phyloP scores from a whole-genome alignment of 1,140 invertebrate species.

The Oppia nitens region DNA sequence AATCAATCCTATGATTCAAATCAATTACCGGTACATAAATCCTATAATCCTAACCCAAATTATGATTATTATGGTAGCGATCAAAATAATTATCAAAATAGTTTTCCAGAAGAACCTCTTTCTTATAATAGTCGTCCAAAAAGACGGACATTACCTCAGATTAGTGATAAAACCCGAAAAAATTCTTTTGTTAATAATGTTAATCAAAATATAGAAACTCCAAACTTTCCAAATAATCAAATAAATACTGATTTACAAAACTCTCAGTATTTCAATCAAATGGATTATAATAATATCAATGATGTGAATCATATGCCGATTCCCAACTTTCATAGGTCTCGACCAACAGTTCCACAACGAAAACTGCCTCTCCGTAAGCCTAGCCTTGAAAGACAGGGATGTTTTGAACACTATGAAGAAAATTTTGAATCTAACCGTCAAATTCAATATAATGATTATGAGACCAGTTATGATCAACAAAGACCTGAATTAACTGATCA shows the following conservation, averaged over 20 bases:
- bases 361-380: slow-evolving; percentile 35
- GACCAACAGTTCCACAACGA: not conserved
- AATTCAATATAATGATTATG: slow-evolving; percentile 14
- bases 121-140: slow-evolving; percentile 15
- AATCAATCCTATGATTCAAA: not conserved
- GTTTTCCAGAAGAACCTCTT: slow-evolving; percentile 11
- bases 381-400: slow-evolving; percentile 55
- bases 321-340: not conserved
- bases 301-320: not conserved
- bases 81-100: slow-evolving; percentile 1
- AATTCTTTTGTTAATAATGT: too few species aligned
- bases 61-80: not conserved
- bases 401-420: slow-evolving; percentile 42
- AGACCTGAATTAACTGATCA: not conserved
- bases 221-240: not conserved
- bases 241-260: not conserved
- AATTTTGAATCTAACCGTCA: slow-evolving; percentile 20
- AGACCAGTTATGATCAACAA: slow-evolving; percentile 12
- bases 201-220: not conserved
- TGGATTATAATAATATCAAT: not conserved
- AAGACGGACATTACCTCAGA: slow-evolving; percentile 10
- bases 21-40: not conserved
- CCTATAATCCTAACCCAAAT: not conserved
- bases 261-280: not conserved
- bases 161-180: not conserved